Evolutionary conservation across 2,797 vertebrate species (phyloP), one percentile per base, ranked within the genome.

Genomic region (Chloroceryle amazona): DNA sequence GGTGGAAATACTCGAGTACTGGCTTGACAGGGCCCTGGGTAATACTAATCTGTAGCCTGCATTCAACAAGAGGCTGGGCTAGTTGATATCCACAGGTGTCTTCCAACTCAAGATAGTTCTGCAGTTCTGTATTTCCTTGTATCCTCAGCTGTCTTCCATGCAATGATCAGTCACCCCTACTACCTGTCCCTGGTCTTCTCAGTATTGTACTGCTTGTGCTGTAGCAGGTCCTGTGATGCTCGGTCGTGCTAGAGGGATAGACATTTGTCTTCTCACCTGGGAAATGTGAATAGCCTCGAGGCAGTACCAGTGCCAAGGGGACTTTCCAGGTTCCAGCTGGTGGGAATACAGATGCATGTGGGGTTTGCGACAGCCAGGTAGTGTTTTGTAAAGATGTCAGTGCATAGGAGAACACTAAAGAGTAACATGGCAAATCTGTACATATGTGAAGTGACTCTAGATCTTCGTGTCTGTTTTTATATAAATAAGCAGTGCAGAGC

Each of bases 271-370:
- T 94, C 49, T 82, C 26, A 12, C 28, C 35, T 21, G 13, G 35
- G 41, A 28, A 0, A 0, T 17, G n/a, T 33, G 28, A 67, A 8
- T 61, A 60, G 20, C 25, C 22, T 2, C 0, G 3, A 85, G 44
- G 65, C 79, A 41, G 44, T 39, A 33, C 22, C 37, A 29, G 35
- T 19, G 60, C 76, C 60, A 52, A n/a, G 12, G 29, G 29, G 42
- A 28, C 51, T 63, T 82, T 15, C 28, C 31, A 22, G 2, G 19
- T 89, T 89, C 67, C 57, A 52, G 9, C 44, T 67, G 60, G 9
- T 85, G 35, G 33, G 42, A 57, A 22, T 28, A 25, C n/a, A 31
- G 5, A 1, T 19, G 10, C 41, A 3, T 9, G 12, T 89, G 57
- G 23, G 37, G 6, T 58, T 91, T 13, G 21, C 66, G 72, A 55